Conservation (phyloP, 2,888 invertebrate genomes). For the Ceriagrion tenellum region DNA sequence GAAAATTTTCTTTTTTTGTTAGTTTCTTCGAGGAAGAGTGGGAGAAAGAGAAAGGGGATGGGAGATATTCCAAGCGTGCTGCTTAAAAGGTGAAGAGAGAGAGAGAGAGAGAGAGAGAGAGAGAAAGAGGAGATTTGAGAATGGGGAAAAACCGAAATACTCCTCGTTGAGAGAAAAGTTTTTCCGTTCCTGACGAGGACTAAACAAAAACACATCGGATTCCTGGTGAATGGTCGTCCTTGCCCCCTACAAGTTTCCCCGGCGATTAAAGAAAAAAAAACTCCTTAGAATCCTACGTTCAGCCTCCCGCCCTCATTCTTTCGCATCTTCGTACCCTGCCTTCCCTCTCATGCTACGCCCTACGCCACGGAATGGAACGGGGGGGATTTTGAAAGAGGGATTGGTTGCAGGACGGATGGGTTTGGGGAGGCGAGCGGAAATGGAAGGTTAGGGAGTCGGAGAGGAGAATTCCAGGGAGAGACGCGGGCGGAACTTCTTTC, state of each 20-base stretch:
- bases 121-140: too few species aligned
- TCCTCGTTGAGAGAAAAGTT: neutral
- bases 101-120: neutral
- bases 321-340: neutral
- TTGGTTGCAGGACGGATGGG: too few species aligned
- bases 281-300: neutral
- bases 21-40: neutral
- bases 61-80: neutral
- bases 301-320: neutral
- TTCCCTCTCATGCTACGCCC: neutral
- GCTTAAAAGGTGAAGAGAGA: neutral
- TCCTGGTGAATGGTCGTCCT: neutral
- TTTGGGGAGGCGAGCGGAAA: neutral
- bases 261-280: neutral
- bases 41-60: neutral
- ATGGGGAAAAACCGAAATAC: neutral
- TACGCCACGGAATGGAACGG: neutral
- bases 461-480: neutral
- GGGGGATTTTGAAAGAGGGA: neutral
- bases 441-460: neutral
- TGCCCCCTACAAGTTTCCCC: neutral
- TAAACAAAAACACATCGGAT: slow-evolving; percentile 27
- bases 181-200: neutral
- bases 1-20: neutral
- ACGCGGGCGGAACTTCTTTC: neutral